phyloP scores from a whole-genome alignment of 2,113 vertebrate genomes.

The Triplophysa siluroides region DNA sequence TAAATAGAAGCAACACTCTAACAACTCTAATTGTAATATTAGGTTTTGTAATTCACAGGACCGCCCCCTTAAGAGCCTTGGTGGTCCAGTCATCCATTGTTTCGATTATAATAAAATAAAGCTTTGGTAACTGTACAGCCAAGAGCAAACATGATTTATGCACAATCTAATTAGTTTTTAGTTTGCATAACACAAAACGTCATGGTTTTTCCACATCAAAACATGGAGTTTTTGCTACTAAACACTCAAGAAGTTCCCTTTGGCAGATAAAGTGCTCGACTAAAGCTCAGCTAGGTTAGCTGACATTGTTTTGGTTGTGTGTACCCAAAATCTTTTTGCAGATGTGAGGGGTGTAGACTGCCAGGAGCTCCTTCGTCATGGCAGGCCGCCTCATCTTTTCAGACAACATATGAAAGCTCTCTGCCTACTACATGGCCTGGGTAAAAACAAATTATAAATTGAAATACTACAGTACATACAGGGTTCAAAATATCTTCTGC shows the following conservation, averaged over 20 bases:
- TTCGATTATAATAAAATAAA: too few species aligned
- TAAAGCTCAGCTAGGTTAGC: neutral
- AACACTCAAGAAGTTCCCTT: slow-evolving; percentile 27
- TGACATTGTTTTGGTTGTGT: slow-evolving; percentile 13
- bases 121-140: neutral
- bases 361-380: slow-evolving; percentile 62
- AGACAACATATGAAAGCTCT: neutral
- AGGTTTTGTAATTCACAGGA: too few species aligned
- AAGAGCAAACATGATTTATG: neutral
- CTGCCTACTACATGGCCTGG: neutral
- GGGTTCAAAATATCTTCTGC: too few species aligned
- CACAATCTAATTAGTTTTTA: neutral
- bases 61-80: too few species aligned
- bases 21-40: too few species aligned
- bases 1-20: too few species aligned
- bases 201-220: neutral
- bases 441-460: neutral
- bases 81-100: neutral
- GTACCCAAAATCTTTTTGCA: slow-evolving; percentile 42
- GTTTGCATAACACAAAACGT: neutral
- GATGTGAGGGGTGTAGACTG: slow-evolving; percentile 59
- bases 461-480: too few species aligned
- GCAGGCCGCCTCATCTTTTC: slow-evolving; percentile 58
- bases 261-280: slow-evolving; percentile 34
- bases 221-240: neutral